Evolutionary conservation across 1,140 invertebrate genomes (phyloP).

Genomic region (Bombus impatiens): DNA sequence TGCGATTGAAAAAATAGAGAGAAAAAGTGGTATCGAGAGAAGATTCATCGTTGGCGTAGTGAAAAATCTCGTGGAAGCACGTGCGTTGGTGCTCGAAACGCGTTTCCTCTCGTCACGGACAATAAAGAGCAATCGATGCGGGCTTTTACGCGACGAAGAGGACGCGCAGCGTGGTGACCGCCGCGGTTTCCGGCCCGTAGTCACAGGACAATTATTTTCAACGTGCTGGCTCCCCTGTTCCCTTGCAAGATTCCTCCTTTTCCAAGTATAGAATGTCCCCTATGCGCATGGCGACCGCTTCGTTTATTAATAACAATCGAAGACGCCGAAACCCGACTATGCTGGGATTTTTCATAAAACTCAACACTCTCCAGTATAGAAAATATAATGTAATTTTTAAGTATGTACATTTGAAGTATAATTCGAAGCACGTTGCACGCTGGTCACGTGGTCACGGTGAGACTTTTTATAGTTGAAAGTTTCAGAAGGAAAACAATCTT

Average conservation of each 20-base stretch:
- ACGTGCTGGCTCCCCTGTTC: slow-evolving; percentile 39
- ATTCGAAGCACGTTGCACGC: background rate
- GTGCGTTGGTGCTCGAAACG: slow-evolving; percentile 20
- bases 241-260: slow-evolving; percentile 9
- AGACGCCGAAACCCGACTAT: slow-evolving; percentile 26
- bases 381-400: background rate
- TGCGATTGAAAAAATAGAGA: background rate
- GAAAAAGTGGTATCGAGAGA: background rate
- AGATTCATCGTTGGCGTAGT: background rate
- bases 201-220: slow-evolving; percentile 58
- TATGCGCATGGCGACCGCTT: background rate
- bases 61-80: slow-evolving; percentile 14
- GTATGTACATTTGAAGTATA: background rate
- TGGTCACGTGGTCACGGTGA: background rate
- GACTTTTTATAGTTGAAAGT: background rate
- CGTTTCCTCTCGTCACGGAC: slow-evolving; percentile 28
- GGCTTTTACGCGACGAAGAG: slow-evolving; percentile 46
- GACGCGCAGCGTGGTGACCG: slow-evolving; percentile 37
- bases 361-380: background rate
- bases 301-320: slow-evolving; percentile 48
- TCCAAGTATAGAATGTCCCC: slow-evolving; percentile 44
- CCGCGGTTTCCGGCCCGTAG: slow-evolving; percentile 51
- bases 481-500: background rate
- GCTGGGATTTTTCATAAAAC: background rate
- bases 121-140: slow-evolving; percentile 51